phyloP scores from a whole-genome alignment of 2,888 invertebrate species.

The Drosophila trichaetosa region DNA sequence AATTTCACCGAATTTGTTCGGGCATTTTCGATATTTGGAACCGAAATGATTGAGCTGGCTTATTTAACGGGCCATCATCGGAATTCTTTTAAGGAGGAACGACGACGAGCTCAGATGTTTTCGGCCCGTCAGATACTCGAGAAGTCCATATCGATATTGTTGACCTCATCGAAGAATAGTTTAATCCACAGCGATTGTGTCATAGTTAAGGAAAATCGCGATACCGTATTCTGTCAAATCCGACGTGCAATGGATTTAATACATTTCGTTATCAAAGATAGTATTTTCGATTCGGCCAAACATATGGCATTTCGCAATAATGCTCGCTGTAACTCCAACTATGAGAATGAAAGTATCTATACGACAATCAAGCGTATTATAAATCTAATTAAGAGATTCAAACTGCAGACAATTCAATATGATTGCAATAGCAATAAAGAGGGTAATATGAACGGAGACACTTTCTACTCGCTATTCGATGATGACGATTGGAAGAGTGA shows the following conservation, averaged over 20 bases:
- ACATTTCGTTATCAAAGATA: conserved; percentile 98
- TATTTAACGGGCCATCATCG: conserved; percentile 93
- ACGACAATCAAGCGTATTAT: conserved; percentile 92
- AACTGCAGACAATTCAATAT: conserved; percentile 64
- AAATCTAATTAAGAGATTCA: conserved; percentile 89
- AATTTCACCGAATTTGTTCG: conserved; percentile 99
- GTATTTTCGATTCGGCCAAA: conserved; percentile 90
- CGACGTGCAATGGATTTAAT: conserved; percentile 98
- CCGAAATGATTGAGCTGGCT: conserved; percentile 99
- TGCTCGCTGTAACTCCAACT: conserved; percentile 56
- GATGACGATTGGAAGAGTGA: conserved; percentile 73
- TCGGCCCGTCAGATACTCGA: conserved; percentile 98
- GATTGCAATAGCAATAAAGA: conserved; percentile 61
- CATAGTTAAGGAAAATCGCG: conserved; percentile 96
- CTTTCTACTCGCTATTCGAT: conserved; percentile 60
- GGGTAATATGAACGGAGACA: conserved; percentile 66
- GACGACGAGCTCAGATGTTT: conserved; percentile 97
- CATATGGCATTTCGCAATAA: conserved; percentile 73
- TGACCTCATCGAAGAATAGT: conserved; percentile 98
- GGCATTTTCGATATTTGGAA: conserved; percentile 99
- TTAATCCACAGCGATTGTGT: conserved; percentile 97
- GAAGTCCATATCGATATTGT: conserved; percentile 97
- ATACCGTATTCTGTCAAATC: conserved; percentile 99
- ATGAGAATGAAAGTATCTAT: conserved; percentile 89
- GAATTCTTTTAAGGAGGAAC: conserved; percentile 96